Base-by-base conservation (phyloP, 2,888 invertebrate genomes). In the Hydroisotoma schaefferi region DNA sequence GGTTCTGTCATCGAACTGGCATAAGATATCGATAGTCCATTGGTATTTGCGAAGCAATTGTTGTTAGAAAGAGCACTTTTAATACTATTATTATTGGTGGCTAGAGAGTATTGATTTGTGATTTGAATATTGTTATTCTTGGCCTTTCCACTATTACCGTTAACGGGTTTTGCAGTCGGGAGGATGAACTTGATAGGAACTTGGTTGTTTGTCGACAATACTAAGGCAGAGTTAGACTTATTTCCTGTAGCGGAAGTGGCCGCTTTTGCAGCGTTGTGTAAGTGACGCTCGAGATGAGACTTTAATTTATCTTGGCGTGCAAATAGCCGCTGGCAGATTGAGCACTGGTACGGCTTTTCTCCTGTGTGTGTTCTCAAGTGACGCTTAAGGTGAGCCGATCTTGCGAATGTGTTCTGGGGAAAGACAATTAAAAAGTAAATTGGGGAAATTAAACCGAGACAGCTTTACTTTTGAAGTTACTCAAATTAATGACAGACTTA, bases 241-340 rank as follows among this genome's bases (percentile, higher is more conserved):
- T 33, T 54, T 5, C 23, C 26, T 38, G 52, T 51, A 2, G 59
- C 23, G 22, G 37, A 23, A 8, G 6, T 10, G 18, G 22, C 10
- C 10, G 46, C 18, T 46, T 46, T 46, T 3, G 46, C 46, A 23
- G 46, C 52, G 15, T 52, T 54, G 12, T 63, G 61, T 22, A 69
- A 51, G 58, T 69, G 69, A 18, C 64, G 52, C 29, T 62, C 65
- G 37, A 69, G 40, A 37, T 69, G 69, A n/a, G 55, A 52, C 59
- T 69, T 69, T 6, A 69, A 47, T 40, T 69, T 69, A 44, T 69
- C 69, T 53, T 69, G 69, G 15, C 69, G 43, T 6, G 65, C 60
- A 56, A 69, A 69, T 23, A 56, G 59, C 29, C 63, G 48, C 5
- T 57, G 55, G 29, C 69, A 69, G 26, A 63, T 58, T 8, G 55